A percentile compares a stretch with the other conserved stretches of the same genome.
Evolutionary conservation across 2,113 vertebrate genomes (phyloP).

Genomic region (Lagopus leucura): DNA sequence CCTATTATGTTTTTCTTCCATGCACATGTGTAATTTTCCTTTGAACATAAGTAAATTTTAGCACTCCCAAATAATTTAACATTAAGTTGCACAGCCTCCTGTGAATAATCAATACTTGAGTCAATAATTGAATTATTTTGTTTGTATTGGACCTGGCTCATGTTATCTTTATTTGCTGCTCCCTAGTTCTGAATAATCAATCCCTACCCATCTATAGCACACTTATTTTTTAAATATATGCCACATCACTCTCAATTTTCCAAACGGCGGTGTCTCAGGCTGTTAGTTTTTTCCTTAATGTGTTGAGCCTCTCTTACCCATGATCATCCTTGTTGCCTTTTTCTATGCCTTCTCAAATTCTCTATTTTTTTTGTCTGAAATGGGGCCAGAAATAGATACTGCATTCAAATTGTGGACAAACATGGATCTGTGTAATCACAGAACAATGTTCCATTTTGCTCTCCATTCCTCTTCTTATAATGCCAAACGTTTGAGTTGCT

Average conservation of each 20-base stretch:
- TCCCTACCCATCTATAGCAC: background rate
- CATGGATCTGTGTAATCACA: background rate
- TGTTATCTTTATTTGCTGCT: background rate
- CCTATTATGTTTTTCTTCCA: background rate
- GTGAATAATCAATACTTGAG: background rate
- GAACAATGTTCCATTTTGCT: background rate
- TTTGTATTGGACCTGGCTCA: background rate
- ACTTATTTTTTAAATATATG: background rate
- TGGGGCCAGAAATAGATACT: background rate
- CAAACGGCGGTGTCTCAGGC: background rate
- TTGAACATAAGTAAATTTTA: background rate
- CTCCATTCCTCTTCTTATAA: background rate
- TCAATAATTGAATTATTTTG: background rate
- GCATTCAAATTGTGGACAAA: background rate
- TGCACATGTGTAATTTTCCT: background rate
- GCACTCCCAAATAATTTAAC: background rate
- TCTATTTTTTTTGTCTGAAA: background rate
- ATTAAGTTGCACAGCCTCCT: background rate
- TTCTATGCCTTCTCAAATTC: background rate
- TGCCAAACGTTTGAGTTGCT: background rate
- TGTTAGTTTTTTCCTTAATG: background rate
- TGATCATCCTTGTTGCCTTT: background rate
- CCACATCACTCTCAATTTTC: background rate
- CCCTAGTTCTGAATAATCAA: background rate
- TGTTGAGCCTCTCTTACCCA: background rate